Evolutionary conservation across 1,140 invertebrate species (phyloP).

Genomic region (Theocolax elegans): DNA sequence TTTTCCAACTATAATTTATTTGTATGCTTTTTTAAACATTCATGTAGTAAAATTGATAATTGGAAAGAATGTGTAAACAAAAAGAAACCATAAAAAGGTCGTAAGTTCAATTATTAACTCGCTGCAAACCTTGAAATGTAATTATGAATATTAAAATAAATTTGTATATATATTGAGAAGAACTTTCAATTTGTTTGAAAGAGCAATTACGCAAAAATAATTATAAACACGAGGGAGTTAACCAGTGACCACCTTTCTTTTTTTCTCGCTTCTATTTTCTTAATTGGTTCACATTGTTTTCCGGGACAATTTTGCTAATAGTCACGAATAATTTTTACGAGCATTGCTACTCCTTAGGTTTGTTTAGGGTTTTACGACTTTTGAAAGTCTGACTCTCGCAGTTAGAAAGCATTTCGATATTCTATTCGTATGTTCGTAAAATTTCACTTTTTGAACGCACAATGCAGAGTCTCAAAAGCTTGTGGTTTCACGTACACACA

Average conservation of each 20-base stretch:
- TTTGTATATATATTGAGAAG: too few species aligned
- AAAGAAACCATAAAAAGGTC: too few species aligned
- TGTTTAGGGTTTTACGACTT: slow-evolving; percentile 21
- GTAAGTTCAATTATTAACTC: too few species aligned
- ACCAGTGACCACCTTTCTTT: background rate
- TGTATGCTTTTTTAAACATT: too few species aligned
- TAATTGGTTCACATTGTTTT: slow-evolving; percentile 22
- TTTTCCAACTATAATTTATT: too few species aligned
- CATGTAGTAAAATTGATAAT: too few species aligned
- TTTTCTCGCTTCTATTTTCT: background rate
- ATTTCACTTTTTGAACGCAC: background rate
- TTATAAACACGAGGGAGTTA: background rate
- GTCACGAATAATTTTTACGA: background rate
- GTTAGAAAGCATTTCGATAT: too few species aligned
- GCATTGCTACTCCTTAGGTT: background rate
- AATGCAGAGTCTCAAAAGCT: background rate
- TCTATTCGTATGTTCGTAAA: background rate
- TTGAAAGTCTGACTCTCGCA: slow-evolving; percentile 7
- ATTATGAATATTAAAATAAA: too few species aligned
- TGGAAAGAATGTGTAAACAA: too few species aligned
- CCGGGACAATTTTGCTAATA: slow-evolving; percentile 7
- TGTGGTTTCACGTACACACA: background rate
- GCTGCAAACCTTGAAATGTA: too few species aligned
- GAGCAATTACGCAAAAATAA: too few species aligned
- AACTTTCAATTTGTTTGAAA: too few species aligned